Conservation (phyloP, 2,888 invertebrate genomes). For the Archips crataeganus region DNA sequence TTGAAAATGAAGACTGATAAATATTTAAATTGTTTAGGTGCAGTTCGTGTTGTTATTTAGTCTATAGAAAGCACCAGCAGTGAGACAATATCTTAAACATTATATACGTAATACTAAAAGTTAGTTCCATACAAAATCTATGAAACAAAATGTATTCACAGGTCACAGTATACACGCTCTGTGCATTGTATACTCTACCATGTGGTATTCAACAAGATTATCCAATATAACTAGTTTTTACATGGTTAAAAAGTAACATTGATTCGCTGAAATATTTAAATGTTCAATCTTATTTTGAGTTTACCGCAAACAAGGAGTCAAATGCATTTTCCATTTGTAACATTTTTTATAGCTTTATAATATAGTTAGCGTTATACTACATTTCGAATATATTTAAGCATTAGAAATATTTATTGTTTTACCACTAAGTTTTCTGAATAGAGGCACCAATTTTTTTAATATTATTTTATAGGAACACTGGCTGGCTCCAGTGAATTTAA, state of each 20-base stretch:
- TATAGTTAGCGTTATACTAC: conserved; percentile 20
- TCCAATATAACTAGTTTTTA: conserved; percentile 7
- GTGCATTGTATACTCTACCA: conserved; percentile 10
- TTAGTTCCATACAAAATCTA: conserved; percentile 20
- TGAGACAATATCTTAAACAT: background rate
- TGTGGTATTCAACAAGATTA: conserved; percentile 19
- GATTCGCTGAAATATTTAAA: background rate
- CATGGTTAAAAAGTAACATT: conserved; percentile 1
- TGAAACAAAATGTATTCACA: conserved; percentile 15
- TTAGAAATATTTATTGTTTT: conserved; percentile 35
- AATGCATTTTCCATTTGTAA: background rate
- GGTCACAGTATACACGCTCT: conserved; percentile 18
- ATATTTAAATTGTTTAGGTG: too few relatives aligned
- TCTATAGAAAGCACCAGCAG: background rate
- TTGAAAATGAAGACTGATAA: too few relatives aligned
- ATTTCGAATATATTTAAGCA: conserved; percentile 31
- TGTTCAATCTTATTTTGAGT: background rate
- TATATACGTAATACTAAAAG: conserved; percentile 25
- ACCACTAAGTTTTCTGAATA: conserved; percentile 41
- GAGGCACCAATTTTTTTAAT: conserved; percentile 43
- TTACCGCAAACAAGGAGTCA: background rate
- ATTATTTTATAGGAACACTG: conserved; percentile 37
- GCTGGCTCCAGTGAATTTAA: conserved; percentile 25
- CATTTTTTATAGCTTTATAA: conserved; percentile 16
- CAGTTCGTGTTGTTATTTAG: background rate